phyloP scores from a whole-genome alignment of 2,113 vertebrate genomes.

The Phylloscopus whistleri region DNA sequence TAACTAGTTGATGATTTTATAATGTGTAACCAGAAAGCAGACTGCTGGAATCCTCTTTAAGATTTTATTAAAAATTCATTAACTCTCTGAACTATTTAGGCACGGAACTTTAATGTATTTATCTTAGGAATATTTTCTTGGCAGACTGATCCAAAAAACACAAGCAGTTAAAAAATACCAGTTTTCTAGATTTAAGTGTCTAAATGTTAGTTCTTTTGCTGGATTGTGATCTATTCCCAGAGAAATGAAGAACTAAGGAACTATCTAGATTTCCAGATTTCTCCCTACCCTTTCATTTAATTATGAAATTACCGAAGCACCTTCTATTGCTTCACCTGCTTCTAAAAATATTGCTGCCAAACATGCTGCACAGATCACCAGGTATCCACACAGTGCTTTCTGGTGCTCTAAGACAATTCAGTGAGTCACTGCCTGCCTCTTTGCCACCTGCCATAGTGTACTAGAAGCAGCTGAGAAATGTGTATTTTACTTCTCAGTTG shows the following conservation, averaged over 20 bases:
- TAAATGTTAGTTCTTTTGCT: background rate
- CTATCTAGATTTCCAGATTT: background rate
- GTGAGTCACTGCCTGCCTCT: background rate
- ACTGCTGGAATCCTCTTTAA: background rate
- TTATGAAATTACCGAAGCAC: background rate
- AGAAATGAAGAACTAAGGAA: background rate
- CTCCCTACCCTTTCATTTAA: background rate
- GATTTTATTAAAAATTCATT: background rate
- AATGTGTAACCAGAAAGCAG: background rate
- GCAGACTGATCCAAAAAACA: background rate
- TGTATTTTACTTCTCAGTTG: background rate
- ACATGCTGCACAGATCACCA: background rate
- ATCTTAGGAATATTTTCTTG: background rate
- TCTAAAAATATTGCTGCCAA: background rate
- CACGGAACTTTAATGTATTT: background rate
- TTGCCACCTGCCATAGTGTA: background rate
- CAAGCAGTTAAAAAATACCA: background rate
- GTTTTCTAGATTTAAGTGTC: background rate
- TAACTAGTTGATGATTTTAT: background rate
- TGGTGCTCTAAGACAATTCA: background rate
- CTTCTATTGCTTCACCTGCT: background rate
- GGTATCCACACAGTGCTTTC: background rate
- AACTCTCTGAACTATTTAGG: background rate
- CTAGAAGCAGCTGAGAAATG: background rate
- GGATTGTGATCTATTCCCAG: background rate